Base-by-base conservation (phyloP, 2,797 vertebrate genomes). In the Eleutherodactylus coqui region DNA sequence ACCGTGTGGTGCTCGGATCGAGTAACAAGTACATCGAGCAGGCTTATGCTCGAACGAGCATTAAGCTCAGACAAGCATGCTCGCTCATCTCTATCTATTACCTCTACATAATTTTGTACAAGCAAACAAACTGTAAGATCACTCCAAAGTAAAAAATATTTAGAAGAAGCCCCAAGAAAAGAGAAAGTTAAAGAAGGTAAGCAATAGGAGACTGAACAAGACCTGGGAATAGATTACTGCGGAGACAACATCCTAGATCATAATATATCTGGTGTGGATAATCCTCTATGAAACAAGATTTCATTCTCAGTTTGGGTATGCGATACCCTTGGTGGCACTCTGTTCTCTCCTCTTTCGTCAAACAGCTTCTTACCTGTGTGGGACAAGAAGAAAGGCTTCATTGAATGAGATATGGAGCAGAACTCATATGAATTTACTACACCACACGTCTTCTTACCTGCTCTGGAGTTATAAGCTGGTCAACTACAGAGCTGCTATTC, bases 211-310 rank as follows among this genome's bases (percentile, higher is more conserved):
- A 75, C 2, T 21, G 53, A 77, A 11, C 11, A 53, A 91, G 75
- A 95, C 95, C 95, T 94, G 91, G 93, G 89, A 92, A 94, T 38
- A 95, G 75, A 83, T 94, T 94, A 29, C 92, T 89, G 0, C 91
- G 91, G 87, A 93, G 89, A 45, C 91, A 89, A 84, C 93, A 93
- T 72, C 92, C 91, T 72, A 94, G 84, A 0, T 93, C 89, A 0
- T 92, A 87, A 49, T 93, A 93, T 87, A 93, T 92, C 1, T 82
- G 58, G 85, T 90, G 92, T 84, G 84, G 64, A 69, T 89, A 45
- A 32, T 91, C 82, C n/a, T 87, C 47, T 17, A 47, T 3, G 0
- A 79, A 51, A 0, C 16, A 82, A 86, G 89, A 84, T 53, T 41
- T 58, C 88, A 88, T 85, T 51, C 45, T 77, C 3, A 36, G 49